Conservation (phyloP, 1,140 invertebrate genomes). For the Diorhabda carinulata region DNA sequence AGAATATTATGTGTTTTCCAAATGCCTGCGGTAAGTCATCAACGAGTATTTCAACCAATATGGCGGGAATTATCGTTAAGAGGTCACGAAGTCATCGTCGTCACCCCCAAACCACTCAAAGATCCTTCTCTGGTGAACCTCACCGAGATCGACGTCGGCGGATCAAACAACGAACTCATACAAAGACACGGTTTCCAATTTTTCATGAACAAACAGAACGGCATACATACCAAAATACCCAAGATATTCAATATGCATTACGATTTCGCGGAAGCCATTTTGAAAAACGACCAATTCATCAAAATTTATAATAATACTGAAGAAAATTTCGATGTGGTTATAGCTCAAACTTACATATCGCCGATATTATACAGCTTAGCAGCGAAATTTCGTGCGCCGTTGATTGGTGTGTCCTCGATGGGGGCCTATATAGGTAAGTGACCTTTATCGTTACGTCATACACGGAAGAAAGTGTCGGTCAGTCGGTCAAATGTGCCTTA, state of each 20-base stretch:
- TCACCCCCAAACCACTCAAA: constrained; percentile 34
- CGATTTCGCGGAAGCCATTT: constrained; percentile 26
- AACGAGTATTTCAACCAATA: constrained; percentile 46
- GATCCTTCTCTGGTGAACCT: constrained; percentile 30
- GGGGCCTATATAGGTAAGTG: constrained; percentile 25
- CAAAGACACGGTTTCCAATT: constrained; percentile 28
- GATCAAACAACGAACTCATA: constrained; percentile 23
- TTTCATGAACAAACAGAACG: constrained; percentile 30
- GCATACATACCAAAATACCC: constrained; percentile 25
- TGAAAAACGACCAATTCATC: constrained; percentile 26
- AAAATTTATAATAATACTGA: constrained; percentile 24
- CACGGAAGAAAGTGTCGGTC: too few species aligned
- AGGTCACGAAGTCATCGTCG: constrained; percentile 34
- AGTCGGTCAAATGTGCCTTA: too few species aligned
- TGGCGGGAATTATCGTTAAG: constrained; percentile 36
- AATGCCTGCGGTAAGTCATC: constrained; percentile 50
- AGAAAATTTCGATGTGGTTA: constrained; percentile 29
- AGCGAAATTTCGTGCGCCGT: constrained; percentile 26
- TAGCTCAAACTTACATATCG: constrained; percentile 29
- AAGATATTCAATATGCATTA: constrained; percentile 31
- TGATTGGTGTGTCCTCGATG: constrained; percentile 34
- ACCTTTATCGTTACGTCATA: too few species aligned
- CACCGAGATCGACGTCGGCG: constrained; percentile 32
- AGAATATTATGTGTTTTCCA: constrained; percentile 32
- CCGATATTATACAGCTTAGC: constrained; percentile 28